Evolutionary conservation across 2,888 invertebrate species (phyloP).

Genomic region (Entomobrya multifasciata): DNA sequence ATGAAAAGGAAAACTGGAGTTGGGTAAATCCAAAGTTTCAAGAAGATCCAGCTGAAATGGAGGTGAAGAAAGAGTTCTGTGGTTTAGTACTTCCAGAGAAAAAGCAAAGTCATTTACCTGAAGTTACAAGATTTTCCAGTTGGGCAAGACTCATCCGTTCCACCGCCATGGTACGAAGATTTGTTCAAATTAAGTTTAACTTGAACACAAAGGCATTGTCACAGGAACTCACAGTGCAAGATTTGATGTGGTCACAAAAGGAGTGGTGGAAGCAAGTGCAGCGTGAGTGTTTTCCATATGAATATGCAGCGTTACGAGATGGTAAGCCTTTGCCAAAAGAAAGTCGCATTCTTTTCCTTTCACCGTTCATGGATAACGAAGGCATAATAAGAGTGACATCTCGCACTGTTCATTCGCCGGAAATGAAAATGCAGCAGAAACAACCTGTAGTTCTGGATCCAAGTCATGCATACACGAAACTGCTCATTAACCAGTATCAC

Average conservation of each 20-base stretch:
- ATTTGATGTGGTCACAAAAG: neutral
- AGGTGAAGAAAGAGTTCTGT: neutral
- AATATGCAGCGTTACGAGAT: neutral
- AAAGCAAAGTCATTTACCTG: neutral
- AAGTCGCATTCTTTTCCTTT: neutral
- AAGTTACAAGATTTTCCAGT: neutral
- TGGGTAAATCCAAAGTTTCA: conserved; percentile 23
- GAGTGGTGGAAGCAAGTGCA: neutral
- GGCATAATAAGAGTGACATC: conserved; percentile 22
- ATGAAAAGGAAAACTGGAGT: neutral
- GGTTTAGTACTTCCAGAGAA: too few relatives aligned
- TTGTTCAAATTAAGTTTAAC: neutral
- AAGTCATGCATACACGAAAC: neutral
- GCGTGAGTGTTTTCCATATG: neutral
- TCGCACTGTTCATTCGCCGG: neutral
- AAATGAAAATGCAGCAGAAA: neutral
- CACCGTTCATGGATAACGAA: conserved; percentile 33
- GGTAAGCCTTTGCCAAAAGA: neutral
- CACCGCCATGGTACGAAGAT: neutral
- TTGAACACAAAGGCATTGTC: neutral
- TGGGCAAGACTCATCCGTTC: neutral
- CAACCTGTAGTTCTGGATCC: conserved; percentile 12
- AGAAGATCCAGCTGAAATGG: conserved; percentile 52
- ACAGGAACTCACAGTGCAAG: neutral
- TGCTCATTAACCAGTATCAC: conserved; percentile 1